Percentiles rank a stretch among this genome's conserved stretches.
These are phyloP conservation scores for Champsocephalus gunnari DNA, from an alignment of 2,797 vertebrate genomes.

Conservation along the genomic window DNA sequence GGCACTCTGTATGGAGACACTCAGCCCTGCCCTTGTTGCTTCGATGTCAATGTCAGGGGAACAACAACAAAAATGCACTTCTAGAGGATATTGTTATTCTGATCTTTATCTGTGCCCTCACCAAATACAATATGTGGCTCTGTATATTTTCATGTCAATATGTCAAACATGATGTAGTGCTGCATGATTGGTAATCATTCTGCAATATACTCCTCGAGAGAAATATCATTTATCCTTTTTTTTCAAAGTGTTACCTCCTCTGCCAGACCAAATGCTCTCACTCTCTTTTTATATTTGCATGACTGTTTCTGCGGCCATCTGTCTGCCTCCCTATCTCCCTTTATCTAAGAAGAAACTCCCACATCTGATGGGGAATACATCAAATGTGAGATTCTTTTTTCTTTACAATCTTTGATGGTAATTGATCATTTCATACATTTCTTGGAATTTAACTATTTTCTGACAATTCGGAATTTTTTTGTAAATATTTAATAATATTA, in stretches of 20 bases:
- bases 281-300: conserved; percentile 10
- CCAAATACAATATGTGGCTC: not conserved
- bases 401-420: no score
- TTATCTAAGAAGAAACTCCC: conserved; percentile 3
- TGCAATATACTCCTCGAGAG: not conserved
- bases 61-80: not conserved
- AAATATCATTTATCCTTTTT: not conserved
- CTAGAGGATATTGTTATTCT: not conserved
- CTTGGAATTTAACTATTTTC: no score
- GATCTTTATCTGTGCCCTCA: not conserved
- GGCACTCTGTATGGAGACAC: conserved; percentile 6
- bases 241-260: not conserved
- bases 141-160: not conserved
- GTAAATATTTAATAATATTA: no score
- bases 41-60: conserved; percentile 31
- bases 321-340: not conserved
- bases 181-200: not conserved
- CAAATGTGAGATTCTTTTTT: no score
- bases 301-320: conserved; percentile 5
- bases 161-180: not conserved
- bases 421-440: no score
- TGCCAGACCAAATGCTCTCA: not conserved
- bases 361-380: not conserved
- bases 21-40: conserved; percentile 33
- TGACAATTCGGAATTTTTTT: no score